Base-by-base conservation (phyloP, 2,113 vertebrate genomes). In the Oreochromis aureus region DNA sequence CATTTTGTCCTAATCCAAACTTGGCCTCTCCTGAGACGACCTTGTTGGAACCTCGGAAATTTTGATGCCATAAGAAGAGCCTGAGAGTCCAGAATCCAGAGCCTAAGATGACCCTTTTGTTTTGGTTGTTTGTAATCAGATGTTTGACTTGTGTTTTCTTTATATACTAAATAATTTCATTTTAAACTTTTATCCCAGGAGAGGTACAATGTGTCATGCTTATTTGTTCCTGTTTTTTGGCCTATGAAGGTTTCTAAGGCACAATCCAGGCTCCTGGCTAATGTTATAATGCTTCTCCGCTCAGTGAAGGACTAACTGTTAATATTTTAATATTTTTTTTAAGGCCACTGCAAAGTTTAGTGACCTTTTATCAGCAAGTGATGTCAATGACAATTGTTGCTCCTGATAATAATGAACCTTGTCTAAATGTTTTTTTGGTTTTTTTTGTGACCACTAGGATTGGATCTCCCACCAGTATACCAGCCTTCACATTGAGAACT, bases 201-300 rank as follows among this genome's bases (percentile, higher is more conserved):
- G 56, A 30, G 12, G 56, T 30, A 30, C 30, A 27, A 30, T 30
- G 7, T 59, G 7, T 16, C 56, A 30, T 0, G 13, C 4, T 2
- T 16, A 59, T 59, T 59, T 30, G 13, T 59, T 16, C 27, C 2
- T 3, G 56, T 46, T 16, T 30, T 61, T 61, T 32, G 27, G 27
- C 0, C 16, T 18, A 32, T 34, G 1, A 61, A 61, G 0, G 5
- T 61, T 61, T 16, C 6, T 59, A 61, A 61, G 1, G 1, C 5
- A 1, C 58, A 61, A 3, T 61, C 58, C 8, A 58, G 24, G 12
- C 12, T 3, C 11, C 12, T 27, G 5, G 8, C 15, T 61, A 18
- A 18, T 61, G 15, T 10, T 16, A 32, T 32, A 61, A 61, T 61
- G 4, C 15, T 5, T 32, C 16, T 15, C 0, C 3, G 8, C 32